phyloP scores from a whole-genome alignment of 1,140 invertebrate genomes.

The Pentalonia nigronervosa region DNA sequence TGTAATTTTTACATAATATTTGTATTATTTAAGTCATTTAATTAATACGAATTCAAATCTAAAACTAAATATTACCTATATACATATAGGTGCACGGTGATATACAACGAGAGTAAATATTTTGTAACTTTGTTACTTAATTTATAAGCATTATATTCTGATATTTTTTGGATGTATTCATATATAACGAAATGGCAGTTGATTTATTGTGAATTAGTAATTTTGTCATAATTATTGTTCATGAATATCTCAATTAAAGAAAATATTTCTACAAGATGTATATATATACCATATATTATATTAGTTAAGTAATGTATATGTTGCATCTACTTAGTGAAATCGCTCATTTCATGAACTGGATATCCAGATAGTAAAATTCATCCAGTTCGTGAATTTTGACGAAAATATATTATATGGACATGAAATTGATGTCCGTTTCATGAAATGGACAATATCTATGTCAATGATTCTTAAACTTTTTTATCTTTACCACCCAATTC shows the following conservation, averaged over 20 bases:
- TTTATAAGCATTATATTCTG: background rate
- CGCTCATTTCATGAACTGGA: too few species aligned
- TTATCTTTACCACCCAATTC: too few species aligned
- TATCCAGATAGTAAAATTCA: too few species aligned
- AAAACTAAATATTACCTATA: background rate
- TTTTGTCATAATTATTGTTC: background rate
- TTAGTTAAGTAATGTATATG: too few species aligned
- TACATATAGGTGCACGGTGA: background rate
- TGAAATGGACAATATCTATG: too few species aligned
- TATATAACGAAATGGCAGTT: background rate
- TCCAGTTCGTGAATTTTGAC: too few species aligned
- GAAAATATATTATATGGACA: too few species aligned
- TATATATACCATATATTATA: background rate
- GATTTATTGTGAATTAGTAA: background rate
- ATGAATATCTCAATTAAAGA: background rate
- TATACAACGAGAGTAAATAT: background rate
- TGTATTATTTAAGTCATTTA: background rate
- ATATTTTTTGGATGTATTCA: background rate
- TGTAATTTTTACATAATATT: background rate
- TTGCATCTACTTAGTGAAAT: too few species aligned
- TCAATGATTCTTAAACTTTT: too few species aligned
- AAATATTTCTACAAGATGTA: background rate
- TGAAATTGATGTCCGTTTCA: too few species aligned
- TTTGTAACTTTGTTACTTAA: background rate
- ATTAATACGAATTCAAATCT: background rate